Evolutionary conservation across 2,888 invertebrate genomes (phyloP), one percentile per base, ranked within the genome.

Genomic region (Pedicia rivosa): DNA sequence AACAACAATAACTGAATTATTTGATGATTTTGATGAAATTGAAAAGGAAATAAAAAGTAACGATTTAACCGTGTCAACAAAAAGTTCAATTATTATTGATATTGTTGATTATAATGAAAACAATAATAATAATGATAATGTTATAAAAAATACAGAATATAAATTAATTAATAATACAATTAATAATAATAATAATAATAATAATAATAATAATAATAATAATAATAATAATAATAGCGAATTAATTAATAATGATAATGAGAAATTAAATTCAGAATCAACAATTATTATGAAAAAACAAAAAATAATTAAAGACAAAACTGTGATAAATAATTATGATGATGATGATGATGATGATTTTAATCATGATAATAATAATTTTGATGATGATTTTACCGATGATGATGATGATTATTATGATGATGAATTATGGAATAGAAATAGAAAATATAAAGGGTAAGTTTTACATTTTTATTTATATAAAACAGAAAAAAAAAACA

Each of bases 241-340:
- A n/a, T n/a, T n/a, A n/a, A n/a, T n/a, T n/a, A n/a, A n/a, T 31
- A 19, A 19, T 22, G 8, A 20, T 22, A 19, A 20, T 22, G 32
- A 32, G 20, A 17, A 22, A 9, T 13, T 32, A 13, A 20, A 32
- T 22, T 17, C 19, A 12, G 31, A 20, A 17, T 31, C 31, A 19
- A 31, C 31, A 19, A 31, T n/a, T 31, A 12, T 31, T 17, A 31
- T 17, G 10, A 22, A 32, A 32, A 32, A 32, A 20, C 19, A 32
- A 32, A 32, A 32, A 13, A 13, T 32, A 12, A 13, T 32, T 20
- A 32, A 32, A 17, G 35, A 26, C 7, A 25, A 26, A 26, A 25
- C 35, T 34, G 36, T 34, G 31, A 41, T 38, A 38, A 39, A 36
- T 29, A 10, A 4, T n/a, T 15, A 36, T 36, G 16, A 20, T 27